A percentile compares a stretch with the other conserved stretches of the same genome.
Evolutionary conservation across 2,797 vertebrate species (phyloP).

Genomic region (Percopsis omiscomaycus): DNA sequence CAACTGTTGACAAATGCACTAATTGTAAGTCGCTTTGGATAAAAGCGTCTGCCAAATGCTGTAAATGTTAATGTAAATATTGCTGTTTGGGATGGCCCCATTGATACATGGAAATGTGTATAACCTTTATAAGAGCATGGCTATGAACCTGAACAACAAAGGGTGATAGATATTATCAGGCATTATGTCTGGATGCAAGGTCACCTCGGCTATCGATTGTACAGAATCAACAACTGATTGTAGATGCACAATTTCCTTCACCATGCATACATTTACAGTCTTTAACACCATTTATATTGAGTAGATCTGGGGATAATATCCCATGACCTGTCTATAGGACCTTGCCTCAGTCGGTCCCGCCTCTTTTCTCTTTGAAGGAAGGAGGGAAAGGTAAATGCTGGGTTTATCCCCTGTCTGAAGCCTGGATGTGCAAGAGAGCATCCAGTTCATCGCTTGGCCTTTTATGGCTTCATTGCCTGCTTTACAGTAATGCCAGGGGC

Average conservation of each 20-base stretch:
- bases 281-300: conserved; percentile 39
- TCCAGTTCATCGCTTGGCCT: conserved; percentile 70
- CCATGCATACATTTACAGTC: conserved; percentile 4
- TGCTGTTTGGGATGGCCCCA: too few relatives aligned
- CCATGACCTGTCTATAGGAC: conserved; percentile 59
- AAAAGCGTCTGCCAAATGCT: too few relatives aligned
- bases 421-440: conserved; percentile 52
- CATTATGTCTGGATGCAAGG: conserved; percentile 9
- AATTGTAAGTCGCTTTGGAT: too few relatives aligned
- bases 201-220: conserved; percentile 3
- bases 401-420: conserved; percentile 60
- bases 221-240: conserved; percentile 1
- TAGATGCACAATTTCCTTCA: conserved; percentile 3
- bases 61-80: too few relatives aligned
- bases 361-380: conserved; percentile 28
- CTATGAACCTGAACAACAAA: conserved; percentile 18
- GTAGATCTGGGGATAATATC: conserved; percentile 45
- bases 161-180: background rate
- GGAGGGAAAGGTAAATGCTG: conserved; percentile 56
- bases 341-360: conserved; percentile 22
- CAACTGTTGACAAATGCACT: too few relatives aligned
- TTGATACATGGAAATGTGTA: background rate
- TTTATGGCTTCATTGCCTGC: conserved; percentile 69
- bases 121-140: conserved; percentile 5
- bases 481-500: conserved; percentile 69